These are phyloP conservation scores for Odontomachus brunneus DNA, from an alignment of 1,140 invertebrate genomes.

Conservation along the genomic window DNA sequence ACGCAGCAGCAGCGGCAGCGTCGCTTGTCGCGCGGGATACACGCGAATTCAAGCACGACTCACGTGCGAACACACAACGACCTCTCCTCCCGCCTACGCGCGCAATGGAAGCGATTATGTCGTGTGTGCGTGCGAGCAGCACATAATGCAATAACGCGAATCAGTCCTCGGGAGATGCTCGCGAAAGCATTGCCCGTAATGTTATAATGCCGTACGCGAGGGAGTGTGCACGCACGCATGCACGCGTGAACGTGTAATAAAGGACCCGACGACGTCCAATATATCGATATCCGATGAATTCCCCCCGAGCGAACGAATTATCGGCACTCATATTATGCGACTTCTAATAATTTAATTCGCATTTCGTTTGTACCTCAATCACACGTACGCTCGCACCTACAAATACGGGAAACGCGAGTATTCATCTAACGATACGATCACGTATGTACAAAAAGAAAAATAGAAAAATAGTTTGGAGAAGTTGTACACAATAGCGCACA, in stretches of 20 bases:
- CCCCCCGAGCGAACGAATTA: constrained; percentile 48
- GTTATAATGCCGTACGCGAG: constrained; percentile 58
- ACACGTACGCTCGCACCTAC: not conserved
- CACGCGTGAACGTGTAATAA: constrained; percentile 52
- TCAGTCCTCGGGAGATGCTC: constrained; percentile 64
- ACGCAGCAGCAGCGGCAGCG: constrained; percentile 22
- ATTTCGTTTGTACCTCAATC: constrained; percentile 43
- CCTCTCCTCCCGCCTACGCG: not conserved
- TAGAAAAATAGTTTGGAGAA: not conserved
- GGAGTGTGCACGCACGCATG: constrained; percentile 15
- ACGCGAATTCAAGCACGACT: constrained; percentile 52
- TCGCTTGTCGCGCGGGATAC: constrained; percentile 52
- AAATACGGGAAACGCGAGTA: not conserved
- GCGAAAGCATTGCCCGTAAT: constrained; percentile 71
- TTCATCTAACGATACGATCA: constrained; percentile 13
- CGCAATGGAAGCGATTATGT: constrained; percentile 38
- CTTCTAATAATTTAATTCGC: constrained; percentile 58
- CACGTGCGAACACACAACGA: constrained; percentile 49
- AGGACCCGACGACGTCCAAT: constrained; percentile 49
- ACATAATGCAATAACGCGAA: constrained; percentile 66
- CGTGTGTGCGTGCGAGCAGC: constrained; percentile 52
- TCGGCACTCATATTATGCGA: constrained; percentile 50
- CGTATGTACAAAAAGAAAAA: not conserved
- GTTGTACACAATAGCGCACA: not conserved
- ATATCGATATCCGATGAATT: constrained; percentile 58